These are phyloP conservation scores for Dynastes tityus DNA, from an alignment of 2,888 invertebrate genomes.

Conservation along the genomic window DNA sequence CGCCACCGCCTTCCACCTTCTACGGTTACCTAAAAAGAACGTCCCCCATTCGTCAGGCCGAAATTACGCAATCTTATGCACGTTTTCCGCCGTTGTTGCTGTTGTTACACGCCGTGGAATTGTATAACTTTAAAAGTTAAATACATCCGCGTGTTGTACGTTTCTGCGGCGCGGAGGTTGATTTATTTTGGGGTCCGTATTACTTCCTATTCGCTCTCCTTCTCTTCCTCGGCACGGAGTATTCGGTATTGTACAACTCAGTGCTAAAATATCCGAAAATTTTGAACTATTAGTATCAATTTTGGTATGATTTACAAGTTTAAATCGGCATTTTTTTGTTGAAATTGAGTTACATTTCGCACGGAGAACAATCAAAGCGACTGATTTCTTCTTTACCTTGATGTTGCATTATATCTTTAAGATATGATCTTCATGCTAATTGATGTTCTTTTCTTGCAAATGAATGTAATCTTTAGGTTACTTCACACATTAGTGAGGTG, in stretches of 20 bases:
- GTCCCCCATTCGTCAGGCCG: neutral
- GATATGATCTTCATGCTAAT: no score
- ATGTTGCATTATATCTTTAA: no score
- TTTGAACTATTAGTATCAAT: no score
- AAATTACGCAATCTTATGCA: neutral
- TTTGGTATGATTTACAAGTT: no score
- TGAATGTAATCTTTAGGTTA: no score
- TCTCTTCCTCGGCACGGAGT: neutral
- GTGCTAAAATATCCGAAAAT: no score
- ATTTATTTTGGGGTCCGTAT: constrained; percentile 14
- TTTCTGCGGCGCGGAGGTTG: constrained; percentile 14
- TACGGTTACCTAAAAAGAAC: neutral
- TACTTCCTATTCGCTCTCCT: constrained; percentile 16
- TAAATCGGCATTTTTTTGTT: no score
- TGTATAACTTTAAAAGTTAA: constrained; percentile 15
- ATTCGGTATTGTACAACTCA: neutral
- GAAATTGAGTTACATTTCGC: no score
- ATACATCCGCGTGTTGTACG: constrained; percentile 9
- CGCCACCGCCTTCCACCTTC: neutral
- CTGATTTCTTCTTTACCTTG: no score
- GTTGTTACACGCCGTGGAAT: constrained; percentile 4
- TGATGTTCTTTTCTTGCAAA: no score
- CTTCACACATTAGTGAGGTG: no score
- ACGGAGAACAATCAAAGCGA: no score
- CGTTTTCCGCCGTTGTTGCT: neutral